A percentile compares a stretch with the other conserved stretches of the same genome.
Evolutionary conservation across 2,113 vertebrate genomes (phyloP).

Genomic region (Oryzias javanicus): DNA sequence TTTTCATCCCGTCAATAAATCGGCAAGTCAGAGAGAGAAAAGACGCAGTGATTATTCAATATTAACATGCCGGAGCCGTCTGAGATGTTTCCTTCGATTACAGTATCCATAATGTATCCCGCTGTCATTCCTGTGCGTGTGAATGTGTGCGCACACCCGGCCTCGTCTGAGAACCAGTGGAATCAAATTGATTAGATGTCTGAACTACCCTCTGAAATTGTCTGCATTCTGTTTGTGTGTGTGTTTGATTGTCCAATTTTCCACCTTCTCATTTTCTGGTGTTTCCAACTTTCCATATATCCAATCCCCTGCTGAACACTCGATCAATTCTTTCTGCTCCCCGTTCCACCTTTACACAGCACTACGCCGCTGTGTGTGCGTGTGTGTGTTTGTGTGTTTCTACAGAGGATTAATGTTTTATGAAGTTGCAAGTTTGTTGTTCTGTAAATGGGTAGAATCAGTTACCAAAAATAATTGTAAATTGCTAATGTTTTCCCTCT

Average conservation of each 20-base stretch:
- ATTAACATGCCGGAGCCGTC: conserved; percentile 61
- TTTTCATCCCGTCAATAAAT: conserved; percentile 71
- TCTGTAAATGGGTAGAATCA: conserved; percentile 47
- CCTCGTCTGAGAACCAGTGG: conserved; percentile 44
- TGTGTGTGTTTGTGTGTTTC: conserved; percentile 4
- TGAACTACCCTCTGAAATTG: conserved; percentile 60
- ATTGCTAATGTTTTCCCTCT: conserved; percentile 29
- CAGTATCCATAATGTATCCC: conserved; percentile 61
- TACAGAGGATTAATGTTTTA: conserved; percentile 50
- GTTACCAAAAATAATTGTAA: conserved; percentile 47
- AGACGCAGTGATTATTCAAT: conserved; percentile 72
- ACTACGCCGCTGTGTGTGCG: background rate
- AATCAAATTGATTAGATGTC: conserved; percentile 69
- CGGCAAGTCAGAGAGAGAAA: conserved; percentile 24
- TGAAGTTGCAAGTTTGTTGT: conserved; percentile 58
- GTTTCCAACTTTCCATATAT: conserved; percentile 44
- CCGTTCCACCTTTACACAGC: conserved; percentile 25
- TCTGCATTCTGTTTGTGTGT: conserved; percentile 53
- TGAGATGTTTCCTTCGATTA: conserved; percentile 71
- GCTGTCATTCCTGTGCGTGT: conserved; percentile 45
- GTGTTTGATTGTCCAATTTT: conserved; percentile 66
- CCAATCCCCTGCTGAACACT: conserved; percentile 28
- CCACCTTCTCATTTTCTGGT: conserved; percentile 51
- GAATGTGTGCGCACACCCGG: conserved; percentile 8
- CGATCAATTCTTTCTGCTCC: conserved; percentile 50